Percentiles rank a stretch among this genome's conserved stretches.
Evolutionary conservation across 2,113 vertebrate species (phyloP).

Genomic region (Rhinolophus ferrumequinum): DNA sequence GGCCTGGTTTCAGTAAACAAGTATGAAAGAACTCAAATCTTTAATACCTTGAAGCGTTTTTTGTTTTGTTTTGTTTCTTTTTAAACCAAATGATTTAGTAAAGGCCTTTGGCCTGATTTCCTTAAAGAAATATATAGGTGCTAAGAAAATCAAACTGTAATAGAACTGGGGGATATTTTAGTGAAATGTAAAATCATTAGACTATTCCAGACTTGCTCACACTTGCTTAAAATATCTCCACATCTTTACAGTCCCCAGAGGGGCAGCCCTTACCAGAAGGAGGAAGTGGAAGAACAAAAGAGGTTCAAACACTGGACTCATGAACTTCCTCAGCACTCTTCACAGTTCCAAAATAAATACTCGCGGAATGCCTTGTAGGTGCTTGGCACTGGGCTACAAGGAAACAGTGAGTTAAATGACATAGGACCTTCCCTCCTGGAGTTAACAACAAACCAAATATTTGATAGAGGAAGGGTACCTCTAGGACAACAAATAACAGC

Average conservation of each 20-base stretch:
- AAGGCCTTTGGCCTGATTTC: slow-evolving; percentile 53
- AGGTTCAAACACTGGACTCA: too few relatives aligned
- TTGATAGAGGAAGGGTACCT: background rate
- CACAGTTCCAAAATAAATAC: background rate
- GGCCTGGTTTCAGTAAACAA: slow-evolving; percentile 46
- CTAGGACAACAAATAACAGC: background rate
- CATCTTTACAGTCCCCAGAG: background rate
- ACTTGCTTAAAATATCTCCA: background rate
- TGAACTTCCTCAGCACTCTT: background rate
- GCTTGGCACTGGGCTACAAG: background rate
- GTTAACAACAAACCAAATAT: background rate
- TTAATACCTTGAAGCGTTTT: slow-evolving; percentile 53
- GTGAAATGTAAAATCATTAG: background rate
- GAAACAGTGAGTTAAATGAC: background rate
- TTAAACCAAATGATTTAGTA: slow-evolving; percentile 44
- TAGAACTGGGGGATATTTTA: background rate
- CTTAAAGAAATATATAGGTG: slow-evolving; percentile 7
- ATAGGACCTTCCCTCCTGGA: background rate
- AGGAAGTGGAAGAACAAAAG: background rate
- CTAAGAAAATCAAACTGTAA: slow-evolving; percentile 54
- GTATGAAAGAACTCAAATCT: slow-evolving; percentile 47
- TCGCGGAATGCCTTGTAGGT: background rate
- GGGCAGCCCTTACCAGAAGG: background rate
- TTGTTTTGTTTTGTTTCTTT: background rate
- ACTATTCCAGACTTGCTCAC: background rate